phyloP scores from a whole-genome alignment of 1,140 invertebrate genomes.

The Octopus bimaculoides region DNA sequence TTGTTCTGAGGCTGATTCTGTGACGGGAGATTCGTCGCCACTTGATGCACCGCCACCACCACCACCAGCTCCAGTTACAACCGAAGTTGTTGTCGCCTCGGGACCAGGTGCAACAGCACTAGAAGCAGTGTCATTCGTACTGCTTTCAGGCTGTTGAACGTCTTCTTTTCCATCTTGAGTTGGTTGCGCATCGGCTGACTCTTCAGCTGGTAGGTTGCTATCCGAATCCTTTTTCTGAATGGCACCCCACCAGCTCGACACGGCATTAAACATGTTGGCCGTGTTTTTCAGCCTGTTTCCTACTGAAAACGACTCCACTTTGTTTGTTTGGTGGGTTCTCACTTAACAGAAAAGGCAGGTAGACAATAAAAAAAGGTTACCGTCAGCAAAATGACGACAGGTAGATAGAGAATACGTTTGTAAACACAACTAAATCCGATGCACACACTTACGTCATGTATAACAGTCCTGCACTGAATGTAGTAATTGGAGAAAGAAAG shows the following conservation, averaged over 20 bases:
- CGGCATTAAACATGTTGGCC: slow-evolving; percentile 46
- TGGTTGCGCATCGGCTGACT: slow-evolving; percentile 37
- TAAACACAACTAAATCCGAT: too few relatives aligned
- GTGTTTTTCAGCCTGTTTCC: slow-evolving; percentile 8
- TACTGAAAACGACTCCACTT: slow-evolving; percentile 11
- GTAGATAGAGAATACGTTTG: too few relatives aligned
- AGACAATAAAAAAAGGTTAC: too few relatives aligned
- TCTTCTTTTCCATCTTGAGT: slow-evolving; percentile 23
- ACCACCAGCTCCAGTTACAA: slow-evolving; percentile 17
- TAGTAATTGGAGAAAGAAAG: too few relatives aligned
- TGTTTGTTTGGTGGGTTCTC: background rate
- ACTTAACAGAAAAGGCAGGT: too few relatives aligned
- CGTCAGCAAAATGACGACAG: too few relatives aligned
- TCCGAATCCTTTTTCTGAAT: slow-evolving; percentile 32
- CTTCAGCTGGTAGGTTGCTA: slow-evolving; percentile 41
- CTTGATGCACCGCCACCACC: background rate
- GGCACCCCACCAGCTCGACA: slow-evolving; percentile 49
- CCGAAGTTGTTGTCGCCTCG: slow-evolving; percentile 18
- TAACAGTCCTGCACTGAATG: too few relatives aligned
- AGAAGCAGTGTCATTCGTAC: slow-evolving; percentile 25
- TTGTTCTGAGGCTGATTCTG: background rate
- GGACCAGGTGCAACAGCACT: slow-evolving; percentile 22
- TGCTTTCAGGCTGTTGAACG: slow-evolving; percentile 28
- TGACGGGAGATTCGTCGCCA: slow-evolving; percentile 14
- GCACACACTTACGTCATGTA: too few relatives aligned